Base-by-base conservation (phyloP, 2,888 invertebrate genomes). In the Limnephilus lunatus region DNA sequence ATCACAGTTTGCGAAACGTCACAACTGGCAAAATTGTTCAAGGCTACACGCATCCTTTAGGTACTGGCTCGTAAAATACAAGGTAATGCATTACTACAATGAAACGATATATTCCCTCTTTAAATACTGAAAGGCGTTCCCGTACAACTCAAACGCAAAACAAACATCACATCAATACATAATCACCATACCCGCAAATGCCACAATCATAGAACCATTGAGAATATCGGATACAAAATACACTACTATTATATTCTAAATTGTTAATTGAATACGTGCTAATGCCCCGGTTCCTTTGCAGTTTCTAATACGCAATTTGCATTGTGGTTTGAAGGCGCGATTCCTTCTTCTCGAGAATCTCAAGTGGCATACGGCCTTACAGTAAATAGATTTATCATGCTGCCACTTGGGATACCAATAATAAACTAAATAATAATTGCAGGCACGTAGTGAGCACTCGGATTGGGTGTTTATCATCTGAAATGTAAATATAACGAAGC, bases 251-350 rank as follows among this genome's bases (percentile, higher is more conserved):
- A 68, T 68, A 68, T 68, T 68, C 68, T n/a, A 68, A 68, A 68
- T 68, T 68, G 68, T 68, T 68, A 68, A 68, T 68, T 68, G 68
- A 68, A 83, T 25, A 83, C 83, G 83, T 83, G 35, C 83, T 35
- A 83, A 83, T 39, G 31, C 25, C 19, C 35, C 32, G 35, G n/a
- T 68, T 25, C 68, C 68, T 68, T 35, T 83, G 83, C 83, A 83
- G 83, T 83, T 83, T 25, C 83, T 39, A 83, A 83, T 1, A 25
- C 32, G 32, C 83, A 32, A 35, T 35, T 83, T 83, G 35, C 35
- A 35, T 35, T 83, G 83, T 83, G 32, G 83, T 39, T 83, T 83
- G 25, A 83, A 83, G 25, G 12, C 35, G 35, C 19, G 25, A 25
- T 53, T 53, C 53, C 53, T 19, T 53, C 68, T 68, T 25, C 25